Percentiles rank a stretch among this genome's conserved stretches.
These are phyloP conservation scores for Caenorhabditis remanei DNA, from an alignment of 1,140 invertebrate genomes.

Conservation along the genomic window DNA sequence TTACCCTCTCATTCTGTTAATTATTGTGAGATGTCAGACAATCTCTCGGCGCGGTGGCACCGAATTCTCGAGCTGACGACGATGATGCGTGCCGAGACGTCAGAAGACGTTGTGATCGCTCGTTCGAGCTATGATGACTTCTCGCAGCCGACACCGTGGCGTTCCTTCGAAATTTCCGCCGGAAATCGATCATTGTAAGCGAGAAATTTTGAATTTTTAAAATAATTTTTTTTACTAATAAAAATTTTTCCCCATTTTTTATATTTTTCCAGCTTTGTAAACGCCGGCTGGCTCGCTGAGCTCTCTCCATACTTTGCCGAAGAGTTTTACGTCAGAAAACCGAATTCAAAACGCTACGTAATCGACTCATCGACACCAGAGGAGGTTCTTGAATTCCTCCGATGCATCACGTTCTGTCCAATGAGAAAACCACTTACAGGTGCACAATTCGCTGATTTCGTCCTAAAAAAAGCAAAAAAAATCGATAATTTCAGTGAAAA, in stretches of 20 bases:
- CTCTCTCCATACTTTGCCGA: conserved; percentile 61
- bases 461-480: neutral
- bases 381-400: conserved; percentile 62
- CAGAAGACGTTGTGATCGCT: conserved; percentile 60
- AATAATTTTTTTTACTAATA: neutral
- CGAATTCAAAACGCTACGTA: neutral
- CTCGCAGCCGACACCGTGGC: conserved; percentile 54
- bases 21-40: conserved; percentile 34
- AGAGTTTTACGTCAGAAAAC: conserved; percentile 24
- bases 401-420: conserved; percentile 64
- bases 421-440: conserved; percentile 60
- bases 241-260: conserved; percentile 15
- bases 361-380: conserved; percentile 51
- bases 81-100: neutral
- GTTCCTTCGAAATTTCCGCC: conserved; percentile 58
- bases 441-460: neutral
- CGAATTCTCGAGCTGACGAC: conserved; percentile 34
- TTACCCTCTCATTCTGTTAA: neutral
- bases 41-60: conserved; percentile 44
- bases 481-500: conserved; percentile 46
- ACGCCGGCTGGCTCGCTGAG: conserved; percentile 62
- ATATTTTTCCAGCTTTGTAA: conserved; percentile 59
- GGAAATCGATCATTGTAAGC: conserved; percentile 43
- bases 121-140: conserved; percentile 64
- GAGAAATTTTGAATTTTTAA: neutral